Evolutionary conservation across 2,113 vertebrate species (phyloP), one percentile per base, ranked within the genome.

Genomic region (Verasper variegatus): DNA sequence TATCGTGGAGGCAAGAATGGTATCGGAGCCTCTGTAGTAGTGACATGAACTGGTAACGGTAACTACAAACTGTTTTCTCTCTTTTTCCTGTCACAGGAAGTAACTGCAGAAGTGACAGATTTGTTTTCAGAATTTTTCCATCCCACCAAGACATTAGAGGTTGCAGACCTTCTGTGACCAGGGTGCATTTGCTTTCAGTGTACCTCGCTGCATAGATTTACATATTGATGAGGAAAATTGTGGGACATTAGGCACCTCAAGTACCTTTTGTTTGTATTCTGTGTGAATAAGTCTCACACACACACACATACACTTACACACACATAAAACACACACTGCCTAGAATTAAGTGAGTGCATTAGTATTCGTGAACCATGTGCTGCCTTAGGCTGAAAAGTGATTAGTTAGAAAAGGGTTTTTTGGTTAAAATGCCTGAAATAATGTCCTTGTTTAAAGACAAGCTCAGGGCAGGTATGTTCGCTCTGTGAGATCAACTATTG

Each of bases 131-230:
- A 11, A 31, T 57, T 77, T 51, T 51, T 37, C 35, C 31, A 21
- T 45, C 54, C 23, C 17, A 24, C 13, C 60, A 18, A 24, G n/a
- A 5, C 14, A 57, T 31, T 37, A 31, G 61, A 71, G 49, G 26
- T 47, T 79, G 68, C 23, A 67, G 64, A 49, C 59, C 64, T 80
- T 75, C 71, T 80, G 61, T 71, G 77, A 82, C 85, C 75, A 63
- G 42, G 24, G 47, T 49, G 70, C 79, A 64, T 84, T 84, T 82
- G 60, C 3, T 37, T 58, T 66, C 68, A 52, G 56, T 82, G 40
- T 35, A 82, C 71, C 57, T 58, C n/a, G 52, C 86, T 84, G 83
- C 76, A 82, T 80, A 84, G 62, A 88, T 90, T 88, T 85, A 69
- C 86, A 85, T 90, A 79, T 15, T 71, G 68, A 86, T 88, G 70